Evolutionary conservation across 2,888 invertebrate genomes (phyloP), one percentile per base, ranked within the genome.

Genomic region (Andrena camellia): DNA sequence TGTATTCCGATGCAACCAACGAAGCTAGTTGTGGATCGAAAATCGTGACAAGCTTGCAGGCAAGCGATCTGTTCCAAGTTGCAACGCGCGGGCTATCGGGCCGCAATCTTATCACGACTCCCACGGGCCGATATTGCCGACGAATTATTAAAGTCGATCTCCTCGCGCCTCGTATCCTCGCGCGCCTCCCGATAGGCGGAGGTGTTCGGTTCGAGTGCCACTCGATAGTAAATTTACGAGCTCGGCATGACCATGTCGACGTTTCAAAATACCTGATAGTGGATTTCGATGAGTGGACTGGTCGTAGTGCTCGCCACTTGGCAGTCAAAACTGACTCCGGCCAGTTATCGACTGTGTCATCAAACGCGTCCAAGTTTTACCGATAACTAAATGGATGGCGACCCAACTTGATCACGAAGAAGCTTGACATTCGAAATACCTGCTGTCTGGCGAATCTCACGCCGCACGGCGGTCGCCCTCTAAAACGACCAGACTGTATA

Each of bases 91-190:
- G 42, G n/a, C 31, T 42, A 60, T 73, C 76, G 35, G 17, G 31
- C 0, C 2, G 68, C 69, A 68, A 78, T 78, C 63, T 73, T 69
- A 67, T 63, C 57, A 33, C 62, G 72, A 63, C 23, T 60, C 57
- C 4, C n/a, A 8, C n/a, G 66, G 5, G 8, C 26, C 64, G 73
- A 69, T 69, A 78, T 78, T 64, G 64, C 42, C 8, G 13, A 70
- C 8, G 74, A 81, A 78, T 74, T 81, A 79, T 81, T 74, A 67
- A 74, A 70, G 54, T 20, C 20, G 33, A 17, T 17, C 31, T 35
- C 8, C 42, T 60, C 29, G 54, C 31, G 8, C 5, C 29, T 50
- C 10, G 13, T 20, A 7, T 6, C 6, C 23, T 10, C 20, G 26
- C 10, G 23, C 8, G 23, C 2, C 20, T 6, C n/a, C n/a, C 54